These are phyloP conservation scores for Hydractinia echinata DNA, from an alignment of 30 jellyfish, hydroid and myxozoan genomes.

Conservation along the genomic window DNA sequence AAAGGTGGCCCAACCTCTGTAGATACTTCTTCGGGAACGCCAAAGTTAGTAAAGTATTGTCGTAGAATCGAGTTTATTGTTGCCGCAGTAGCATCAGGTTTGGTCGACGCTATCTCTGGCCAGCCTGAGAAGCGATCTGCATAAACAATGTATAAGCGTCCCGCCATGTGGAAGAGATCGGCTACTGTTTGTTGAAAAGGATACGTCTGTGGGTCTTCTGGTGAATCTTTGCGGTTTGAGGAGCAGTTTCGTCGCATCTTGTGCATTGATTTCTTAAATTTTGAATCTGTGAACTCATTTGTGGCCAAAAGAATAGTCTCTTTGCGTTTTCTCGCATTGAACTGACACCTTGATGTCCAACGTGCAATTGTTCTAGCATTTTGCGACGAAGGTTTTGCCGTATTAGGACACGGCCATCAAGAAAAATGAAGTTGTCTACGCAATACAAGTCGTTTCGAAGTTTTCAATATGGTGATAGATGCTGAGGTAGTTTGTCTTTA, in stretches of 20 bases:
- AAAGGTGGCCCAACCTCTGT: background rate
- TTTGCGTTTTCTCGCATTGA: background rate
- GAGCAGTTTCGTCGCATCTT: background rate
- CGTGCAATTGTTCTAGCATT: no score
- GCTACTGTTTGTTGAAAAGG: slow-evolving; percentile 22
- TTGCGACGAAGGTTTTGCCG: no score
- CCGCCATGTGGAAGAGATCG: slow-evolving; percentile 14
- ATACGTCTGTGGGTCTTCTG: slow-evolving; percentile 13
- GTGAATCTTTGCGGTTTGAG: slow-evolving; percentile 17
- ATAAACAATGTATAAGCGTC: slow-evolving; percentile 16
- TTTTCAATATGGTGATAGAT: no score
- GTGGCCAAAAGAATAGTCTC: slow-evolving; percentile 5
- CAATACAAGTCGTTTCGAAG: no score
- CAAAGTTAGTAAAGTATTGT: background rate
- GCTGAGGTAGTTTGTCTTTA: no score
- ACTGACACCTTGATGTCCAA: no score
- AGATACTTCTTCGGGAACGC: background rate
- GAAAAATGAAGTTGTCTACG: no score
- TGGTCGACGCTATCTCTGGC: slow-evolving; percentile 19
- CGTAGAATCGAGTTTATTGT: background rate
- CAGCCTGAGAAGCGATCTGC: slow-evolving; percentile 23
- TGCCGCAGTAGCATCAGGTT: slow-evolving; percentile 15
- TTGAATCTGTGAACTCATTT: slow-evolving; percentile 3
- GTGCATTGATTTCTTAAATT: background rate
- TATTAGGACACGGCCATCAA: no score